Base-by-base conservation (phyloP, 2,113 vertebrate genomes). In the Crotalus horridus region DNA sequence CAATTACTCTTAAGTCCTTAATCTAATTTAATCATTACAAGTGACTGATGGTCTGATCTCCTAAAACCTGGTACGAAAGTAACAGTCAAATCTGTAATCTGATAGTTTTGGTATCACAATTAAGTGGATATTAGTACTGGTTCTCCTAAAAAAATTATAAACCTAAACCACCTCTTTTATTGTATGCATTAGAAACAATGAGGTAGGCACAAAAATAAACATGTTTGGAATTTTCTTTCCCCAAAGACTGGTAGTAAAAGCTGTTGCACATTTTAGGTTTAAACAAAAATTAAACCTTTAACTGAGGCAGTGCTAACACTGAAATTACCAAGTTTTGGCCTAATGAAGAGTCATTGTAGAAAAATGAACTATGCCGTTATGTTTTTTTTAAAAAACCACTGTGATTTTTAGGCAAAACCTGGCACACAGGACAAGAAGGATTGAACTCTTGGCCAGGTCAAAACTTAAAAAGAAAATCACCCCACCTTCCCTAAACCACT, bases 101-200 rank as follows among this genome's bases (percentile, higher is more conserved):
- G 95, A 95, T 96, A 96, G 92, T 98, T 98, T 98, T 98, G 97
- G 98, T 98, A 98, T 98, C 97, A 97, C 96, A 96, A 97, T 98
- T 97, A 98, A 97, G 97, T 97, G 98, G 97, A 98, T 96, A 97
- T 98, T 97, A 97, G 97, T 97, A 96, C 95, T 97, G 97, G 92
- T 89, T 85, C 29, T 53, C 24, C 20, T 85, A 61, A 93, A 93
- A 97, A 97, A 97, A 97, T 58, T 96, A 97, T 94, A 97, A 97
- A 97, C 81, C 96, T 97, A 98, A 98, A 97, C 97, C 97, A 98
- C 98, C 98, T 98, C 97, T 98, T 97, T 97, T 95, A 96, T 96
- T 97, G 97, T 98, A 98, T 97, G 98, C 97, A 97, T 98, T 98
- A 97, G 96, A 97, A 98, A 98, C 97, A 98, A 98, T 98, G 98